A percentile compares a stretch with the other conserved stretches of the same genome.
Conservation (phyloP, 2,113 vertebrate genomes). For the Cebus imitator region DNA sequence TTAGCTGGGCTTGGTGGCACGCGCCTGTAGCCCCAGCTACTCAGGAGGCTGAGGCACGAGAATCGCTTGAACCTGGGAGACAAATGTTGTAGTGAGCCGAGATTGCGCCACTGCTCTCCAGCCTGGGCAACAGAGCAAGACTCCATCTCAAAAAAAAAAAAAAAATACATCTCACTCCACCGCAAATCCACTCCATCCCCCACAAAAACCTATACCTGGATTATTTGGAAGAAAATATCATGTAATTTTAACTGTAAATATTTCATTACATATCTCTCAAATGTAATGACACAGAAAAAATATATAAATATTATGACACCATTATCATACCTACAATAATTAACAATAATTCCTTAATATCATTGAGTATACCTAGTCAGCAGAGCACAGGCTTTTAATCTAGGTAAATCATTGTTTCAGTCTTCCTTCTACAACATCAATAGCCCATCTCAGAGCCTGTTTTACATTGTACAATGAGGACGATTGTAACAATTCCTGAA, state of each 20-base stretch:
- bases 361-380: background rate
- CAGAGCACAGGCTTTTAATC: background rate
- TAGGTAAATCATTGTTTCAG: background rate
- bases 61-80: too few species aligned
- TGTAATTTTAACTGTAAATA: constrained; percentile 23
- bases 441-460: background rate
- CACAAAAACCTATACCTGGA: background rate
- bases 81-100: too few species aligned
- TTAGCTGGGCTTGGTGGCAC: too few species aligned
- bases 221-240: background rate
- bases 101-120: too few species aligned
- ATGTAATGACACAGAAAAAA: background rate
- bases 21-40: too few species aligned
- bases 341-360: background rate
- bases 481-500: background rate
- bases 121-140: too few species aligned
- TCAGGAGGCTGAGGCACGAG: too few species aligned
- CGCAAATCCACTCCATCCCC: background rate
- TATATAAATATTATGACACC: background rate
- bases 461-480: background rate
- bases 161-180: background rate
- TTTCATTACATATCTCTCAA: background rate
- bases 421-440: background rate
- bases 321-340: background rate
- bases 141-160: too few species aligned